Evolutionary conservation across 2,888 invertebrate species (phyloP), one percentile per base, ranked within the genome.

Genomic region (Troides oblongomaculatus): DNA sequence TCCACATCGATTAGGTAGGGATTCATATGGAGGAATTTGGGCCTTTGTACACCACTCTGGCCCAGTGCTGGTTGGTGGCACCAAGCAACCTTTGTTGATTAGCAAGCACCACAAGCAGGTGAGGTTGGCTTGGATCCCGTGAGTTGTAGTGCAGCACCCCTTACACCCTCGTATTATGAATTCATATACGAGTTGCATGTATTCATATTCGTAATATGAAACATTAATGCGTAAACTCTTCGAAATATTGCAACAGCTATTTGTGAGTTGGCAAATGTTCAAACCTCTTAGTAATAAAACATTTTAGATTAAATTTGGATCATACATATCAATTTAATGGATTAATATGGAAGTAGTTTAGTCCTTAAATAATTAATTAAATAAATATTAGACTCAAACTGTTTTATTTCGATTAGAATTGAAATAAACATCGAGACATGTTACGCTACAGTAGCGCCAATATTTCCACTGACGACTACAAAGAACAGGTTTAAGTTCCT

Each of bases 401-500:
- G 14, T 46, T 46, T 17, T 14, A 46, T 46, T 14, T 2, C 14
- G 3, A 14, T 46, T 46, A 14, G 2, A 46, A 46, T 46, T 46
- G 4, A 14, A 46, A 46, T 46, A 12, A 46, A 1, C 4, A 17
- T 3, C 46, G 12, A 14, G 17, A 46, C 1, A 58, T 23, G 8
- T 53, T 53, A 63, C 21, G 21, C 21, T 53, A 60, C 36, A 50
- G 50, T 60, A 59, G 66, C 66, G 66, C 66, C 66, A 60, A 53
- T 36, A 17, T 36, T 50, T 8, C 21, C 50, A 50, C 10, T n/a
- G n/a, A 5, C 21, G 10, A 50, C 59, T 30, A 21, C 50, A 46
- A 50, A 7, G 30, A 8, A 4, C 36, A 25, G 14, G 14, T 36
- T 23, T 1, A 60, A 60, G 60, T 66, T 66, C 50, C n/a, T 30